phyloP scores from a whole-genome alignment of 2,797 vertebrate species.

The Cynodonichthys magdalenae region DNA sequence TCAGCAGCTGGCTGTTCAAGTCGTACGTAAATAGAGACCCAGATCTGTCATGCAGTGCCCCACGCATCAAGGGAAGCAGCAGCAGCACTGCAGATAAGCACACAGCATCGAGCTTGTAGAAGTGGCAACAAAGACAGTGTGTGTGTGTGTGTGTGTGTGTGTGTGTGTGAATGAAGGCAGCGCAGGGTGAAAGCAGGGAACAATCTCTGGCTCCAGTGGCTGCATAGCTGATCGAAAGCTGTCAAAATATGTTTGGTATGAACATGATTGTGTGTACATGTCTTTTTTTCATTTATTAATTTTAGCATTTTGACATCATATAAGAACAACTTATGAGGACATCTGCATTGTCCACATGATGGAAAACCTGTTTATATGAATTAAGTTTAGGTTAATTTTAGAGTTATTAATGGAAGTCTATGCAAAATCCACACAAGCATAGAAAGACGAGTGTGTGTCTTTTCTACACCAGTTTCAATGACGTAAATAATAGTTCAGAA shows the following conservation, averaged over 20 bases:
- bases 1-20: slow-evolving; percentile 44
- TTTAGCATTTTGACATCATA: no score
- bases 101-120: slow-evolving; percentile 12
- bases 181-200: slow-evolving; percentile 5
- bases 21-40: slow-evolving; percentile 60
- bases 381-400: no score
- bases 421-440: no score
- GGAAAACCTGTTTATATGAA: no score
- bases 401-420: no score
- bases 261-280: background rate
- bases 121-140: slow-evolving; percentile 6
- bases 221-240: slow-evolving; percentile 52
- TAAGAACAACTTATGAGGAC: no score
- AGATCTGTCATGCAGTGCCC: slow-evolving; percentile 67
- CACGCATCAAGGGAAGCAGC: slow-evolving; percentile 43
- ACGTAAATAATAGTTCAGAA: no score
- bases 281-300: no score
- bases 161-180: no score
- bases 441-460: no score
- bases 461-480: no score
- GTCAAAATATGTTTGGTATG: slow-evolving; percentile 25
- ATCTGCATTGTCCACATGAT: no score
- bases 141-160: background rate
- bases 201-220: background rate
- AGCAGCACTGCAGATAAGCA: slow-evolving; percentile 35